A percentile compares a stretch with the other conserved stretches of the same genome.
Evolutionary conservation across 2,113 vertebrate species (phyloP).

Genomic region (Nansenia antarctica): DNA sequence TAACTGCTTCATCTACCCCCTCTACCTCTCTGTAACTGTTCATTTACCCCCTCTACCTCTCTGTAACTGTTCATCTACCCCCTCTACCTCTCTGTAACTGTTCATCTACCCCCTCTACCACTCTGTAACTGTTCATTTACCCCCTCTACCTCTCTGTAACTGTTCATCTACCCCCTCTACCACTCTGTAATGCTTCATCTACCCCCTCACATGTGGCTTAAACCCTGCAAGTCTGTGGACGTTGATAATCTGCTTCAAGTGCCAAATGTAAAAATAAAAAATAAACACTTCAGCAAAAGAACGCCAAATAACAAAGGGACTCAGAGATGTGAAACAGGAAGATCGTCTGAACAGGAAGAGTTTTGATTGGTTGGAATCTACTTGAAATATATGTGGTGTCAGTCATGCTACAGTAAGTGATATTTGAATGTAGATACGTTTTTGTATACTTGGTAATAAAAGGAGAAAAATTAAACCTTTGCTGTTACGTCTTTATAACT

Average conservation of each 20-base stretch:
- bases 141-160: no score
- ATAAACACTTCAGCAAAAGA: conserved; percentile 11
- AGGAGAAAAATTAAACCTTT: conserved; percentile 25
- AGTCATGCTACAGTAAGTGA: conserved; percentile 57
- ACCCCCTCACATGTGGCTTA: conserved; percentile 23
- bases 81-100: no score
- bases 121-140: no score
- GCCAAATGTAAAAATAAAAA: conserved; percentile 59
- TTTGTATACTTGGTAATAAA: conserved; percentile 80
- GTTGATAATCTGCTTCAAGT: conserved; percentile 60
- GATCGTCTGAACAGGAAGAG: conserved; percentile 55
- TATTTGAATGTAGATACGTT: conserved; percentile 76
- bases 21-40: no score
- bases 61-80: neutral
- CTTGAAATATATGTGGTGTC: conserved; percentile 64
- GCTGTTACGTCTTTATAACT: neutral
- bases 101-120: no score
- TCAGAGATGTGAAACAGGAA: conserved; percentile 16
- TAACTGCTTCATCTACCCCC: no score
- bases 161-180: no score
- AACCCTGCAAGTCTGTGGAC: conserved; percentile 38
- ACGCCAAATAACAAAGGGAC: conserved; percentile 53
- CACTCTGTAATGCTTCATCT: neutral
- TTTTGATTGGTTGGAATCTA: conserved; percentile 46
- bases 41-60: no score